phyloP scores from a whole-genome alignment of 2,113 vertebrate species.

The Leptobrachium leishanense region DNA sequence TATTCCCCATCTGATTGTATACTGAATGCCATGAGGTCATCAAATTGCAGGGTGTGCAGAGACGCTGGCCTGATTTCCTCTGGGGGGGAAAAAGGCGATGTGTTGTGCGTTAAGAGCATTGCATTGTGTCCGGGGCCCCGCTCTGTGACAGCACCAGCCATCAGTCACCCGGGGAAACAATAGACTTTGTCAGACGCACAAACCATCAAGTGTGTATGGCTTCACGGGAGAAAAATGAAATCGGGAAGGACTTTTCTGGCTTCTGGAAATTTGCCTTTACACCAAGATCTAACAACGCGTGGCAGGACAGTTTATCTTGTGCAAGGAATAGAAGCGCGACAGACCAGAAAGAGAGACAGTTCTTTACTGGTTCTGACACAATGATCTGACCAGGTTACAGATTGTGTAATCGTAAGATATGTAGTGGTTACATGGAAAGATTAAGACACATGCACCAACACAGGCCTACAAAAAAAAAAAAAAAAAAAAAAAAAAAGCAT shows the following conservation, averaged over 20 bases:
- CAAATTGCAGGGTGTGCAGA: too few species aligned
- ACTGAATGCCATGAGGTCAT: too few species aligned
- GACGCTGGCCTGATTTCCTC: background rate
- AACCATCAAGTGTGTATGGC: slow-evolving; percentile 14
- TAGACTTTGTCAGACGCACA: slow-evolving; percentile 27
- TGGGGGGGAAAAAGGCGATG: slow-evolving; percentile 9
- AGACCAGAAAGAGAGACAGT: background rate
- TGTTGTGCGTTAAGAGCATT: slow-evolving; percentile 17
- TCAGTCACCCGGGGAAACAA: slow-evolving; percentile 26
- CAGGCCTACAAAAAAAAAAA: too few species aligned
- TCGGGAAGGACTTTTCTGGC: background rate
- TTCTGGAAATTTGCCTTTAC: background rate
- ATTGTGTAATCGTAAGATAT: too few species aligned
- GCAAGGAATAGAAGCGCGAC: background rate
- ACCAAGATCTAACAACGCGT: background rate
- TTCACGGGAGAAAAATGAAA: background rate
- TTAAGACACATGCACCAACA: too few species aligned
- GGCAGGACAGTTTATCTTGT: background rate
- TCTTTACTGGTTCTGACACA: too few species aligned
- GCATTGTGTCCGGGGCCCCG: slow-evolving; percentile 29
- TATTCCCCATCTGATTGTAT: too few species aligned
- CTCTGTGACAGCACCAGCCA: slow-evolving; percentile 31
- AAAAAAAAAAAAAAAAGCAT: too few species aligned
- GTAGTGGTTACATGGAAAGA: too few species aligned
- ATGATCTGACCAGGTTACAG: too few species aligned